Evolutionary conservation across 2,113 vertebrate genomes (phyloP).

Genomic region (Lampris megalopsis): DNA sequence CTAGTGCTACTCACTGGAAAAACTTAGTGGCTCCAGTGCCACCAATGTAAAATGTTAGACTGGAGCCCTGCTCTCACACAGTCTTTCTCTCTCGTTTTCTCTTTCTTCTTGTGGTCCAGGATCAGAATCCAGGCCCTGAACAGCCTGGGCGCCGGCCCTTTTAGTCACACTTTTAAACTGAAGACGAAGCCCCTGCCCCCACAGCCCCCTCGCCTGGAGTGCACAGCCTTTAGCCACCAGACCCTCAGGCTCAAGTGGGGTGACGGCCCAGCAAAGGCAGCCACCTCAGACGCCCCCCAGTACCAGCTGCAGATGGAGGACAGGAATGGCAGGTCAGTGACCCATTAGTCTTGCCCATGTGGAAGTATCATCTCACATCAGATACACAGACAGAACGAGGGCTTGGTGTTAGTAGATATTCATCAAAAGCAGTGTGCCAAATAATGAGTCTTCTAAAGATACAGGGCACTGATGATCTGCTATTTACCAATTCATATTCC

Average conservation of each 20-base stretch:
- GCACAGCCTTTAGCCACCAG: constrained; percentile 95
- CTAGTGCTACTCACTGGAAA: no score
- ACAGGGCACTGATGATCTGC: constrained; percentile 24
- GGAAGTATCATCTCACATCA: constrained; percentile 17
- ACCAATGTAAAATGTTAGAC: no score
- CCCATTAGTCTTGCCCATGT: constrained; percentile 12
- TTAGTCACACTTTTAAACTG: constrained; percentile 95
- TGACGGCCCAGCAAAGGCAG: constrained; percentile 87
- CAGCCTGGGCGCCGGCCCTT: constrained; percentile 93
- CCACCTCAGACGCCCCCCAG: constrained; percentile 89
- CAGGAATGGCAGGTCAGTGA: constrained; percentile 89
- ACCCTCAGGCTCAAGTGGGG: constrained; percentile 98
- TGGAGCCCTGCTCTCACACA: not conserved
- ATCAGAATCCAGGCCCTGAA: constrained; percentile 98
- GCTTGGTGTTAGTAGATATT: not conserved
- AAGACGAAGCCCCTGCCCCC: constrained; percentile 98
- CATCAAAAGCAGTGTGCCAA: not conserved
- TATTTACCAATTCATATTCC: constrained; percentile 25
- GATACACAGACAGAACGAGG: constrained; percentile 8
- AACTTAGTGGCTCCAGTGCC: no score
- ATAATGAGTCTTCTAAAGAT: constrained; percentile 14
- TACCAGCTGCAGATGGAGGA: constrained; percentile 97
- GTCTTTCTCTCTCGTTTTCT: not conserved
- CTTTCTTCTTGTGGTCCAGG: constrained; percentile 69
- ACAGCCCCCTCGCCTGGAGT: constrained; percentile 94